These are phyloP conservation scores for Neolamprologus fasciatus DNA, from an alignment of 2,113 vertebrate species.

Conservation along the genomic window DNA sequence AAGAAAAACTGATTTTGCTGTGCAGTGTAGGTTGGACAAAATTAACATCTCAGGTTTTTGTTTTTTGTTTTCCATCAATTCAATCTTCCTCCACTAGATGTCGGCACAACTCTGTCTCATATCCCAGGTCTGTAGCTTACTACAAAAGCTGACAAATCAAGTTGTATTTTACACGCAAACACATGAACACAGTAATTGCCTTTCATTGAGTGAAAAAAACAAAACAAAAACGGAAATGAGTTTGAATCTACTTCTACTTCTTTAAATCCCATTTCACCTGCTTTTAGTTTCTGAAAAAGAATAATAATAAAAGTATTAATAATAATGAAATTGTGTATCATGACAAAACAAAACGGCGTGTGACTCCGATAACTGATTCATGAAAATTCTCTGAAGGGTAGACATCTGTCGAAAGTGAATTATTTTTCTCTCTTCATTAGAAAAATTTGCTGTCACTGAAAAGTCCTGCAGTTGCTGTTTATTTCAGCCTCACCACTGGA, in stretches of 20 bases:
- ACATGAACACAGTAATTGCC: neutral
- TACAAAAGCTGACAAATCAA: neutral
- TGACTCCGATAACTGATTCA: neutral
- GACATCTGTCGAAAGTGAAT: neutral
- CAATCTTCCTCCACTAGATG: conserved; percentile 40
- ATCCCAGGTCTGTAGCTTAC: neutral
- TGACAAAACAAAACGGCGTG: neutral
- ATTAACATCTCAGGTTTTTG: neutral
- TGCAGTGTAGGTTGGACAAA: neutral
- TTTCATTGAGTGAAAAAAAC: neutral
- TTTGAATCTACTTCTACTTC: neutral
- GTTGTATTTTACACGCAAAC: neutral
- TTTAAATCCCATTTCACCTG: neutral
- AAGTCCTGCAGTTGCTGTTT: neutral
- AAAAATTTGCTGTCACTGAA: neutral
- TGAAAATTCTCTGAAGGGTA: neutral
- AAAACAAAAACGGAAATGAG: neutral
- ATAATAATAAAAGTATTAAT: neutral
- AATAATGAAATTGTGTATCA: neutral
- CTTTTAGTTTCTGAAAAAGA: neutral
- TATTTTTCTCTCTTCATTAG: neutral
- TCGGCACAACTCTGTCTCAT: neutral
- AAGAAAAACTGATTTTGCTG: neutral
- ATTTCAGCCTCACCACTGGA: neutral
- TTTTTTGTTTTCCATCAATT: neutral